Evolutionary conservation across 2,888 invertebrate species (phyloP), one percentile per base, ranked within the genome.

Genomic region (Clitarchus hookeri): DNA sequence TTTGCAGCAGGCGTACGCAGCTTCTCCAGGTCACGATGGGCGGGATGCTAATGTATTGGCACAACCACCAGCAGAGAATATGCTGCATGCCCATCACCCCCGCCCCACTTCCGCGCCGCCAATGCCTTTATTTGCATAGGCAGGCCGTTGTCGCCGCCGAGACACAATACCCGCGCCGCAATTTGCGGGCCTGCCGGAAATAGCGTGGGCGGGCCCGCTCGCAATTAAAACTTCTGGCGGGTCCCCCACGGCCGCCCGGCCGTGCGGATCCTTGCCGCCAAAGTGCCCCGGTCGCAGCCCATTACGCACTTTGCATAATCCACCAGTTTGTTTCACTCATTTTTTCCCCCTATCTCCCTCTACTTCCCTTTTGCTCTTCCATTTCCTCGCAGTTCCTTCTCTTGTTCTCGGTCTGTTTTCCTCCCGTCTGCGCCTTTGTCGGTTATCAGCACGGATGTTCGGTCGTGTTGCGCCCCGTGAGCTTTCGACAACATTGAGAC

Each of bases 181-280:
- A 65, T 65, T 65, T 19, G 65, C 65, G 65, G 65, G 65, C 65
- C 65, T 65, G 65, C 65, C 65, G 65, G 65, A 65, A 65, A 65
- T 65, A 65, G 65, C 65, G 11, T 65, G 65, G 65, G 65, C 65
- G 65, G 65, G 19, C 65, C 65, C n/a, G n/a, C 65, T 65, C 65
- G 65, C 65, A 65, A 65, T 65, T 65, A 65, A 65, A 65, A 65
- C 65, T 65, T 65, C 65, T 65, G n/a, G 19, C 65, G 65, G n/a
- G 23, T 65, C 3, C 65, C 65, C 53, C 65, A 1, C 16, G 36
- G 2, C 36, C 4, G 36, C 2, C 36, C 36, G 36, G 2, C 36
- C 36, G 1, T 36, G 36, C 36, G 48, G 23, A 2, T n/a, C 65
- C 65, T 16, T 65, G 23, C 65, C 65, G 0, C 65, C 65, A n/a